phyloP scores from a whole-genome alignment of 1,140 invertebrate species.

The Nomia melanderi region DNA sequence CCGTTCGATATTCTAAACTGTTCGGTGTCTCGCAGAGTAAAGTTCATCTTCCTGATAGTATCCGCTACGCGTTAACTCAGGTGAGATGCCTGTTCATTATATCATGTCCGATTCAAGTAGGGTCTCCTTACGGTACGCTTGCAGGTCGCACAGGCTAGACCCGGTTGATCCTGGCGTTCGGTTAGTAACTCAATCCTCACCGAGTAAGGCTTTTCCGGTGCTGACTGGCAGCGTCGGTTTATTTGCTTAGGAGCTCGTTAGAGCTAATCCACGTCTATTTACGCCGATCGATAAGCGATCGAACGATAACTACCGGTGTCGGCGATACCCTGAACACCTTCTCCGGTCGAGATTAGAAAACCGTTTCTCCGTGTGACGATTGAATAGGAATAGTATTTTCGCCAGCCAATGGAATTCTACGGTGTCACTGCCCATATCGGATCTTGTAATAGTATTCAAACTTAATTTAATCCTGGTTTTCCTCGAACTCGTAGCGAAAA shows the following conservation, averaged over 20 bases:
- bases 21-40: too few species aligned
- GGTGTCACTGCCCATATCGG: neutral
- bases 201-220: conserved; percentile 44
- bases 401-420: conserved; percentile 3
- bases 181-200: conserved; percentile 53
- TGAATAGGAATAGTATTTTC: conserved; percentile 21
- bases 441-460: neutral
- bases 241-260: conserved; percentile 52
- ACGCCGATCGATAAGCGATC: conserved; percentile 50
- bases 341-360: conserved; percentile 8
- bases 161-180: conserved; percentile 29
- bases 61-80: neutral
- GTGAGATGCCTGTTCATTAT: neutral
- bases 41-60: neutral
- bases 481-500: neutral
- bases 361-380: conserved; percentile 21
- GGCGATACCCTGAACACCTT: conserved; percentile 36
- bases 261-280: conserved; percentile 58
- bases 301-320: conserved; percentile 41
- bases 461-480: neutral
- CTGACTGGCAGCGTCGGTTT: conserved; percentile 33
- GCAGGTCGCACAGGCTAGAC: neutral
- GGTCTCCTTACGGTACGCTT: neutral
- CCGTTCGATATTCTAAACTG: neutral
- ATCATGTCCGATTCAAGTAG: conserved; percentile 2